Percentiles rank a stretch among this genome's conserved stretches.
phyloP scores from a whole-genome alignment of 2,888 invertebrate species.

The Alviniconcha strummeri region DNA sequence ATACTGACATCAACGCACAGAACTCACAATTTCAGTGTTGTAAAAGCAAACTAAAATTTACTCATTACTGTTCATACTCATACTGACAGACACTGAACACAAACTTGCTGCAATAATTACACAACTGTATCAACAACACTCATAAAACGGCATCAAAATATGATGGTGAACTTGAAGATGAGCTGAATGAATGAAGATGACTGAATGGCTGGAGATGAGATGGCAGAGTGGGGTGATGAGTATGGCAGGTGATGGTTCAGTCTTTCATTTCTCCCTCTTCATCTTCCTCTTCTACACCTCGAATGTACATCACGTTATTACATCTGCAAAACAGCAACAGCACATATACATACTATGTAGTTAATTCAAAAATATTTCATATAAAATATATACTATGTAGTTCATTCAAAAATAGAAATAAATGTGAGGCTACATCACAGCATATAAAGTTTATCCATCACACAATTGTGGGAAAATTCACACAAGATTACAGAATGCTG shows the following conservation, averaged over 20 bases:
- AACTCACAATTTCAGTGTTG: not conserved
- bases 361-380: too few relatives aligned
- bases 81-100: not conserved
- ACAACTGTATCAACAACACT: not conserved
- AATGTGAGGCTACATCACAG: too few relatives aligned
- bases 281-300: constrained; percentile 93
- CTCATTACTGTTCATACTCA: not conserved
- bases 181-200: not conserved
- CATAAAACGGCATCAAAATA: not conserved
- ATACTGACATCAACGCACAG: not conserved
- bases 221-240: not conserved
- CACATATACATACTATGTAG: not conserved
- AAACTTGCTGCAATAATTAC: constrained; percentile 5
- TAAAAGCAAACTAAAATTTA: not conserved
- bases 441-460: too few relatives aligned
- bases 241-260: constrained; percentile 67
- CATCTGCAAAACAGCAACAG: constrained; percentile 74
- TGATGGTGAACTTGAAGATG: not conserved
- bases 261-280: constrained; percentile 97
- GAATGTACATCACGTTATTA: constrained; percentile 96
- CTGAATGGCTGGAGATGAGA: not conserved
- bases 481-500: too few relatives aligned
- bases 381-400: too few relatives aligned
- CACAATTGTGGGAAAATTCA: too few relatives aligned
- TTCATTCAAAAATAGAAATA: too few relatives aligned